Evolutionary conservation across 2,888 invertebrate genomes (phyloP), one percentile per base, ranked within the genome.

Genomic region (Polydesmus complanatus): DNA sequence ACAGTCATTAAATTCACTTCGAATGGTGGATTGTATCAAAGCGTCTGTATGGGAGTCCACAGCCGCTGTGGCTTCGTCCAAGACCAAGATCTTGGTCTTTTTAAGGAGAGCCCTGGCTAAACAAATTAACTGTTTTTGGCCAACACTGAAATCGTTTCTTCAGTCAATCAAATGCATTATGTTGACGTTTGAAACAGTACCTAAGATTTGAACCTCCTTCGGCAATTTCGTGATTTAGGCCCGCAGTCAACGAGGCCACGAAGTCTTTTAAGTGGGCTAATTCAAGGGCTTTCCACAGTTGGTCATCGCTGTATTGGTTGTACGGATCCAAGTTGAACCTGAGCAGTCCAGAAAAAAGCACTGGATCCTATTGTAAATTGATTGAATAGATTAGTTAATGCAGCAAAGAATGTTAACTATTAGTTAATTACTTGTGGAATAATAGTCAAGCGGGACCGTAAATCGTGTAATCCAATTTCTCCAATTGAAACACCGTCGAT

Each of bases 401-500:
- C n/a, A n/a, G n/a, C n/a, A n/a, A n/a, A n/a, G n/a, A n/a, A n/a
- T n/a, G n/a, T n/a, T n/a, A n/a, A n/a, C n/a, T n/a, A n/a, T n/a
- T n/a, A n/a, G n/a, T n/a, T 51, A 25, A 56, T 57, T 63, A 70
- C 75, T 68, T 75, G 77, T 19, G 78, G 78, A 61, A 78, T 92
- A 70, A 92, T 90, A 50, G 91, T 91, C 67, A 92, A 79, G 65
- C 85, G 81, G 11, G 87, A 84, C 62, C 93, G 80, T 65, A 94
- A 76, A 70, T 86, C 84, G 74, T 93, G 93, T 54, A 94, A 80
- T 21, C 93, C 93, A 68, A 94, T 77, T 54, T 80, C 79, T 11
- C 87, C 76, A 67, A 94, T 85, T 72, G 90, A 86, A 58, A 88
- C 76, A 56, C 82, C 86, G 75, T 93, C 93, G 69, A 94, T 89